phyloP scores from a whole-genome alignment of 2,888 invertebrate genomes.

The Caenorhabditis sp. region DNA sequence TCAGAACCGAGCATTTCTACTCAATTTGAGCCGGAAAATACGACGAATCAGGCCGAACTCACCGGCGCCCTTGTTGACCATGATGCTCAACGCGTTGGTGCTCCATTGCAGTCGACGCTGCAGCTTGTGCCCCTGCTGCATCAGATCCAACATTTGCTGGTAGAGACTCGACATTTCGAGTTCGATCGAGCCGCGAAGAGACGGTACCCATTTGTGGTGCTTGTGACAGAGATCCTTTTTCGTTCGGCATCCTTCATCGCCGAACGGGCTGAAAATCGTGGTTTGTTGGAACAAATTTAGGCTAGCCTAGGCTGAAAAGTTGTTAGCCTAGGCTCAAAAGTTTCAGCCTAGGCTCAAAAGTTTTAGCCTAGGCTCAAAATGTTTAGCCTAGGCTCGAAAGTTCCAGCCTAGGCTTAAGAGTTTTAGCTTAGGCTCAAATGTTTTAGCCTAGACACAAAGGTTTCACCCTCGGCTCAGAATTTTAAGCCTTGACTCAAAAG shows the following conservation, averaged over 20 bases:
- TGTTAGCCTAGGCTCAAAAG: no score
- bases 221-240: slow-evolving; percentile 67
- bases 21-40: not conserved
- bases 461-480: no score
- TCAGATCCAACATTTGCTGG: slow-evolving; percentile 59
- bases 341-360: no score
- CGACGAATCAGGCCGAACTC: not conserved
- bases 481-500: no score
- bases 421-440: no score
- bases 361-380: no score
- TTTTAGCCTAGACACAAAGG: no score
- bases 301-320: not conserved
- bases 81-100: slow-evolving; percentile 28
- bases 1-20: no score
- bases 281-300: not conserved
- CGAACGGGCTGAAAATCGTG: slow-evolving; percentile 63
- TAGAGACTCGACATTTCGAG: slow-evolving; percentile 68
- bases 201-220: slow-evolving; percentile 77
- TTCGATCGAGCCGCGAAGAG: slow-evolving; percentile 73
- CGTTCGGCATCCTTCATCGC: slow-evolving; percentile 68
- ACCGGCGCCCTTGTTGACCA: slow-evolving; percentile 44
- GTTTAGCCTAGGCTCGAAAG: no score
- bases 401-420: no score
- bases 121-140: slow-evolving; percentile 7
- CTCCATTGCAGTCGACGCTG: slow-evolving; percentile 17